These are phyloP conservation scores for Danio aesculapii DNA, from an alignment of 2,797 vertebrate species.

Conservation along the genomic window DNA sequence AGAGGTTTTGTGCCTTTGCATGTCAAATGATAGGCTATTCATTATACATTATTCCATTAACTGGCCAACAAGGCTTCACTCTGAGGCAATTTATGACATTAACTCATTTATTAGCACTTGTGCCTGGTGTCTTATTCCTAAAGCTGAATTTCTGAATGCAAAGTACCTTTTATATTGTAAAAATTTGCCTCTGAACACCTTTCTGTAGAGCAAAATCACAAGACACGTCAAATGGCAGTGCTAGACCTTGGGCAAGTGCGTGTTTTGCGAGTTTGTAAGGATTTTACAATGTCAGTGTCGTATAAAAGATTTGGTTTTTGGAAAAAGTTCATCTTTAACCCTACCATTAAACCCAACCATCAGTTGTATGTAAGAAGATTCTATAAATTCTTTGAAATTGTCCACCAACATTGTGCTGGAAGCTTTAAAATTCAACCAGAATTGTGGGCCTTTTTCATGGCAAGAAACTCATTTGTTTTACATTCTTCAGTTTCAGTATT, in stretches of 20 bases:
- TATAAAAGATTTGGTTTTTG: not conserved
- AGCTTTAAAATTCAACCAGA: not conserved
- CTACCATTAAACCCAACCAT: not conserved
- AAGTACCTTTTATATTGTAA: not conserved
- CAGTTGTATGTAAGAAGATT: not conserved
- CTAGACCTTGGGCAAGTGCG: not conserved
- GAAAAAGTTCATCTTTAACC: not conserved
- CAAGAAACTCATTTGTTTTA: not conserved
- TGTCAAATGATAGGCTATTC: conserved; percentile 56
- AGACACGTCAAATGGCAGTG: not conserved
- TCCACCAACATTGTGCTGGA: not conserved
- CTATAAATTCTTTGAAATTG: not conserved
- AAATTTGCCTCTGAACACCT: not conserved
- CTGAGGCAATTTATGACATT: conserved; percentile 48
- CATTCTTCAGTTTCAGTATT: not conserved
- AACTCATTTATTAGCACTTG: conserved; percentile 54
- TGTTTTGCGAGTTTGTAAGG: not conserved
- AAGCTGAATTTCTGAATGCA: conserved; percentile 31
- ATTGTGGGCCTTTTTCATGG: not conserved
- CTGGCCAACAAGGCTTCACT: conserved; percentile 46
- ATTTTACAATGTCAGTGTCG: not conserved
- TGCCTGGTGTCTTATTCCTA: conserved; percentile 43
- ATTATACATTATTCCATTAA: conserved; percentile 49
- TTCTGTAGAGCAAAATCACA: not conserved
- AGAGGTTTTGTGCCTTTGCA: conserved; percentile 42